Base-by-base conservation (phyloP, 2,888 invertebrate species). In the Eilema caniola region DNA sequence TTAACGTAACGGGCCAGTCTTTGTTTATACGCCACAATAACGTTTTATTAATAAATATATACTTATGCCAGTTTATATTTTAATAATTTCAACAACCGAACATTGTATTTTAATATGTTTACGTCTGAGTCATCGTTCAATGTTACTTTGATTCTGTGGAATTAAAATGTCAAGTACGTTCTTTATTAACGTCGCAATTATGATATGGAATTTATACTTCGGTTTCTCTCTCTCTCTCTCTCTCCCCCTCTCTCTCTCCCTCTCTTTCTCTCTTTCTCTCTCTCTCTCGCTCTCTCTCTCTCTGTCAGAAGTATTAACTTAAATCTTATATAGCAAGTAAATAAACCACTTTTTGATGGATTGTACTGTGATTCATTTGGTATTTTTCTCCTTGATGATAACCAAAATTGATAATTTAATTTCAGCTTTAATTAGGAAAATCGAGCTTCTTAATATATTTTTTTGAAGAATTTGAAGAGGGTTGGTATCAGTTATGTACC, bases 21-120 rank as follows among this genome's bases (percentile, higher is more conserved):
- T 81, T 80, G 82, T 81, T 78, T 60, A 66, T 28, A 70, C 67
- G 70, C 66, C 79, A 75, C 72, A 81, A 75, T 77, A 24, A 60
- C 63, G 69, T 73, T 76, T 62, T 66, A 64, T 68, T 73, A 59
- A 53, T 73, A 56, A 73, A 70, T 72, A 1, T 0, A 20, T 59
- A 68, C 24, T 53, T 68, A n/a, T 62, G n/a, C 16, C 59, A 41
- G 3, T 62, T 62, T 47, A n/a, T 25, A 20, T 11, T 31, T 33
- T 31, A 28, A 57, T 23, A n/a, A 10, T 61, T 16, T 66, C 56
- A 23, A 33, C 24, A 16, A 10, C 14, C 3, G 56, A 33, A 33
- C 56, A 57, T 57, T 56, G 3, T 37, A 57, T 33, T 57, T 66
- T 24, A 20, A 66, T 33, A 7, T 23, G 33, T 5, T 5, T 56